phyloP scores from a whole-genome alignment of 35 echinoderm and acorn worm genomes.

The Apostichopus parvimensis region DNA sequence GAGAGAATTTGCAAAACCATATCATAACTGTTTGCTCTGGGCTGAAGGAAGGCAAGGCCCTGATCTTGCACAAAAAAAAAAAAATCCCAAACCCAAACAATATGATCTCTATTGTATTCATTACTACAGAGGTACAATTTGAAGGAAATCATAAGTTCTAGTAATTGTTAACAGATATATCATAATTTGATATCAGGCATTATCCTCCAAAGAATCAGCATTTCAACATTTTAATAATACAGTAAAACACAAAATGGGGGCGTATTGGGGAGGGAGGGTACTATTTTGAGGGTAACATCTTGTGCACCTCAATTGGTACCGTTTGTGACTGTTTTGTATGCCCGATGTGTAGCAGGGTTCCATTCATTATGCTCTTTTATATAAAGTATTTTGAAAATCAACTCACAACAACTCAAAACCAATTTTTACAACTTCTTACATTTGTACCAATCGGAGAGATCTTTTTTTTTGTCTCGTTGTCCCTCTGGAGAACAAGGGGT shows the following conservation, averaged over 20 bases:
- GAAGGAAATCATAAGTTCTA: background rate
- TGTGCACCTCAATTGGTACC: too few relatives aligned
- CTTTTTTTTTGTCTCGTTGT: background rate
- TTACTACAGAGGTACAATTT: background rate
- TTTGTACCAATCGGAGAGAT: slow-evolving; percentile 36
- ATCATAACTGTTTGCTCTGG: background rate
- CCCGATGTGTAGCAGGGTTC: background rate
- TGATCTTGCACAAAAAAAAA: background rate
- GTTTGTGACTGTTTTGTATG: too few relatives aligned
- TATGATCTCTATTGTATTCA: background rate
- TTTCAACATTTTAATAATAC: background rate
- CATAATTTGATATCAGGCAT: background rate
- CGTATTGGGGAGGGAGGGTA: background rate
- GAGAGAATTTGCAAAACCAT: background rate
- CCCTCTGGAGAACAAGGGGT: background rate
- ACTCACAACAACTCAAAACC: slow-evolving; percentile 37
- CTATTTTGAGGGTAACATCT: too few relatives aligned
- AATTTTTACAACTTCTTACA: slow-evolving; percentile 43
- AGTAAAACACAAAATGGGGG: too few relatives aligned
- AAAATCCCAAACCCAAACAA: background rate
- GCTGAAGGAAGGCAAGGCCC: background rate
- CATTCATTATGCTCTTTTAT: slow-evolving; percentile 15
- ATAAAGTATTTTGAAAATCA: slow-evolving; percentile 35
- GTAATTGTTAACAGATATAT: background rate
- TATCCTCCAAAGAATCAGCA: background rate